phyloP scores from a whole-genome alignment of 2,113 vertebrate genomes.

The Phalacrocorax pelagicus region DNA sequence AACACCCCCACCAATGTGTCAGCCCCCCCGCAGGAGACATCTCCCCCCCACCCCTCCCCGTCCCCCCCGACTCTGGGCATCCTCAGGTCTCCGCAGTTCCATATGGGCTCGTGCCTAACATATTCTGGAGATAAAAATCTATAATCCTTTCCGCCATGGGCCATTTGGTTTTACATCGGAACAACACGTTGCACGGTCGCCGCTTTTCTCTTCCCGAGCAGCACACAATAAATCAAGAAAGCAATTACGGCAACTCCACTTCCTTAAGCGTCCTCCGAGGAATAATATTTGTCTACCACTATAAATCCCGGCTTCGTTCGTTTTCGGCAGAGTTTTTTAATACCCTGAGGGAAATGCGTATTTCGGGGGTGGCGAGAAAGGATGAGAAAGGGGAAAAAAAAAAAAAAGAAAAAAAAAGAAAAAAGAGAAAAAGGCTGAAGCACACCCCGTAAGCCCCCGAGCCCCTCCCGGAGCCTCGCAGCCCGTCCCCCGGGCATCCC shows the following conservation, averaged over 20 bases:
- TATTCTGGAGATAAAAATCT: constrained; percentile 38
- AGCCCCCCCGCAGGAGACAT: not conserved
- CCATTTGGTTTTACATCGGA: constrained; percentile 41
- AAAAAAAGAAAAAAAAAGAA: fast-evolving
- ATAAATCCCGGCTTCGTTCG: constrained; percentile 66
- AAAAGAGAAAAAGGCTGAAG: not conserved
- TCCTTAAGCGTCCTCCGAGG: constrained; percentile 78
- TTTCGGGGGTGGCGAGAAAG: not conserved
- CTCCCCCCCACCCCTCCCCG: too few species aligned
- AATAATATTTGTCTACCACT: constrained; percentile 67
- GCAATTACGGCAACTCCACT: constrained; percentile 74
- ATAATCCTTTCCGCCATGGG: constrained; percentile 22
- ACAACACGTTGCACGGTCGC: constrained; percentile 8
- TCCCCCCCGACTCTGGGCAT: not conserved
- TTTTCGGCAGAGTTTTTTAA: constrained; percentile 9
- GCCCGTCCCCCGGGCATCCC: not conserved
- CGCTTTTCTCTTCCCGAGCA: constrained; percentile 33
- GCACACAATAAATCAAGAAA: constrained; percentile 77
- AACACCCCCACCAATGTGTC: not conserved
- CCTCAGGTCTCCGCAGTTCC: not conserved
- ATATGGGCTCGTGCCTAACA: not conserved
- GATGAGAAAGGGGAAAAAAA: not conserved
- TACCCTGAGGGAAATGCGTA: not conserved
- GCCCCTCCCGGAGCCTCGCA: not conserved
- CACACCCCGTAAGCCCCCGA: not conserved